Evolutionary conservation across 2,113 vertebrate genomes (phyloP), one percentile per base, ranked within the genome.

Genomic region (Takifugu flavidus): DNA sequence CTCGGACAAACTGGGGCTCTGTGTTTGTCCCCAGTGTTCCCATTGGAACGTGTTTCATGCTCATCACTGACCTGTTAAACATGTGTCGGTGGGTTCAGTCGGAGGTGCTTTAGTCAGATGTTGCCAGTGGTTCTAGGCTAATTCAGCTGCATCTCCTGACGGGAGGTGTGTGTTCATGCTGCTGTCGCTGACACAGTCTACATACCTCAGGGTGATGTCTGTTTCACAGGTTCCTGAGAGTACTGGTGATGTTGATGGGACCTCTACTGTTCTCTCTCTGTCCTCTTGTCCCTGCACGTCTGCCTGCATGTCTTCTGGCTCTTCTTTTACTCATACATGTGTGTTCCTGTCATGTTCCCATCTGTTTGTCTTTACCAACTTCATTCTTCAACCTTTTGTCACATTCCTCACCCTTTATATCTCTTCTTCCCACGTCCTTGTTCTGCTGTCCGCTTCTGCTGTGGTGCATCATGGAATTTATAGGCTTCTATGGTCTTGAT

Each of bases 401-500:
- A 56, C 50, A 13, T 62, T 43, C 51, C 53, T 10, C 50, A 60
- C 28, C 31, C 13, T 65, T 49, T 61, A 49, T 13, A 20, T 25
- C n/a, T n/a, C n/a, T 49, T 25, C n/a, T 49, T 25, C 1, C n/a
- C 12, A 0, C 12, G n/a, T 11, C n/a, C 13, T 13, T 25, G 8
- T 14, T 49, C 25, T 29, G 12, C n/a, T 7, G 45, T 7, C 45
- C 4, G 45, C 12, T n/a, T 27, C 15, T 46, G 68, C 80, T 26
- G 53, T 62, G 72, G 64, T 63, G 80, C 77, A 71, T 78, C 62
- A 13, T 85, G 85, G 82, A 82, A 82, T 44, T 2, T 56, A 59
- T 86, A 99, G 97, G 95, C 43, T 99, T 99, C 91, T 99, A 99
- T 0, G 95, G 95, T 25, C 84, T 98, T 84, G 91, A 95, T 0